Evolutionary conservation across 2,888 invertebrate species (phyloP).

Genomic region (Cosmopolites sordidus): DNA sequence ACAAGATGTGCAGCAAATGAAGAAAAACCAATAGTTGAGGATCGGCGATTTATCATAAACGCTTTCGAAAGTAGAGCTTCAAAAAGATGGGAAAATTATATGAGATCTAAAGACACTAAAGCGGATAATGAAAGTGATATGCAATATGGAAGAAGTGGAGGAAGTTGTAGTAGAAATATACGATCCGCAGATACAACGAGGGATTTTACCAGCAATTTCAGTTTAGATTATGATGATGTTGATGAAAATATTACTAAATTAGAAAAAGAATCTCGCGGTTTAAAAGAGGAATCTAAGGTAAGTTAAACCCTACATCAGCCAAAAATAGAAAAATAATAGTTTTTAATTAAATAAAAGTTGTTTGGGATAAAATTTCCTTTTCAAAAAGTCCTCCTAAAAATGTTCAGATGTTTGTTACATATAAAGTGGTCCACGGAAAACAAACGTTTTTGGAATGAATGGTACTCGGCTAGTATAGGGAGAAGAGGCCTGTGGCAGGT

Average conservation of each 20-base stretch:
- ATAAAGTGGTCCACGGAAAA: no score
- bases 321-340: no score
- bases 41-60: slow-evolving; percentile 33
- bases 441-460: no score
- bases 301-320: no score
- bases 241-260: slow-evolving; percentile 3
- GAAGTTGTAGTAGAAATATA: neutral
- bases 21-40: neutral
- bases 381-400: no score
- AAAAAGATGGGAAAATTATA: slow-evolving; percentile 25
- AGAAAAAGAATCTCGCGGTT: slow-evolving; percentile 1
- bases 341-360: no score
- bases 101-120: neutral
- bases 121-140: neutral
- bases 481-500: no score
- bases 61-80: slow-evolving; percentile 31
- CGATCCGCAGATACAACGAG: neutral
- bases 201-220: neutral
- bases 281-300: slow-evolving; percentile 5
- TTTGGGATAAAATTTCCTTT: no score
- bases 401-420: no score
- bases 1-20: neutral
- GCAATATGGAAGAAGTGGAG: neutral
- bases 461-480: no score
- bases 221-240: neutral